These are phyloP conservation scores for Drosophila atroscutellata DNA, from an alignment of 2,888 invertebrate genomes.

Conservation along the genomic window DNA sequence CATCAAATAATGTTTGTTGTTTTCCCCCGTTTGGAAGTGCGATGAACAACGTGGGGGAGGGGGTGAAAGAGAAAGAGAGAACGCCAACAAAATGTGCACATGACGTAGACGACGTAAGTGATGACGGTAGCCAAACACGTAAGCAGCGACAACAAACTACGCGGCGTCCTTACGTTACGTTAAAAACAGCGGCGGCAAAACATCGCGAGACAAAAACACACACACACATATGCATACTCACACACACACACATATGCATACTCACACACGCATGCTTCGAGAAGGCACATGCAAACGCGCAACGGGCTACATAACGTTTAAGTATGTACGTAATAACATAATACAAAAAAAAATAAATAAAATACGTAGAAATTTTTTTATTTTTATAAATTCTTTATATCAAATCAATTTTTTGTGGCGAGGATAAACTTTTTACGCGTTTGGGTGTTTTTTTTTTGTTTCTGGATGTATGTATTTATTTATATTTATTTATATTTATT, in stretches of 20 bases:
- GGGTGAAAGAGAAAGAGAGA: constrained; percentile 11
- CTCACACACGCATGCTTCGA: constrained; percentile 11
- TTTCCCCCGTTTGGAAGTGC: constrained; percentile 3
- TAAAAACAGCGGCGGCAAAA: constrained; percentile 62
- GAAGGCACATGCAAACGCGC: constrained; percentile 25
- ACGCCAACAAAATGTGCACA: constrained; percentile 46
- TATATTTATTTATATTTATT: constrained; percentile 23
- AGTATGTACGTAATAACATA: constrained; percentile 42
- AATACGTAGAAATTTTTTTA: constrained; percentile 5
- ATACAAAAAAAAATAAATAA: constrained; percentile 31
- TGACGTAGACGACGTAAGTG: constrained; percentile 44
- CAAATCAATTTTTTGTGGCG: constrained; percentile 2
- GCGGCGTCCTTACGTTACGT: constrained; percentile 52
- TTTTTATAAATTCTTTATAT: constrained; percentile 15
- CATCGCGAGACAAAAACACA: constrained; percentile 45
- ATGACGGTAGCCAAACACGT: constrained; percentile 27
- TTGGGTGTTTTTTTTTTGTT: constrained; percentile 35
- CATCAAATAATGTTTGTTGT: constrained; percentile 2
- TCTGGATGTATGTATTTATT: constrained; percentile 43
- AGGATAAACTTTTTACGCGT: constrained; percentile 42
- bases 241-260: constrained; percentile 3
- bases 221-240: constrained; percentile 7
- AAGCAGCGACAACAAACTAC: constrained; percentile 39
- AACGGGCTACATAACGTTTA: constrained; percentile 52
- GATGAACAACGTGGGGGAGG: background rate